Evolutionary conservation across 2,797 vertebrate genomes (phyloP).

Genomic region (Sebastes umbrosus): DNA sequence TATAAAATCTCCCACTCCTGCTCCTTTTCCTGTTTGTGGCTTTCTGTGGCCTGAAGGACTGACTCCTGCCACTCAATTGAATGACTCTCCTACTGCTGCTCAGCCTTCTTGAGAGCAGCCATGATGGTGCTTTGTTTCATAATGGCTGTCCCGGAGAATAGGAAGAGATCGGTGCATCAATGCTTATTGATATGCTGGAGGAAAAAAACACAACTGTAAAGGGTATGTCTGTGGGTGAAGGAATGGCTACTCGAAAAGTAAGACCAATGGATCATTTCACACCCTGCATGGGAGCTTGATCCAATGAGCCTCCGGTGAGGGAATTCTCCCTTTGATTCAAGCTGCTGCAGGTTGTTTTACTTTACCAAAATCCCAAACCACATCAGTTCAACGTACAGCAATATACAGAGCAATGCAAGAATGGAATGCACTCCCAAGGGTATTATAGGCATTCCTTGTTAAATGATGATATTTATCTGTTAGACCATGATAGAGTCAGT

Average conservation of each 20-base stretch:
- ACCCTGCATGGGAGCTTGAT: background rate
- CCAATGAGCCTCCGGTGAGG: background rate
- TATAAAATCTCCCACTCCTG: no score
- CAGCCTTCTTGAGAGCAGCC: background rate
- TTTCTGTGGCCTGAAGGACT: no score
- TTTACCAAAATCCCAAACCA: background rate
- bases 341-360: background rate
- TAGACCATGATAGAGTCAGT: no score
- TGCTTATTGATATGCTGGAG: no score
- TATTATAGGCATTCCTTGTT: no score
- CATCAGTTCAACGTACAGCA: background rate
- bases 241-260: background rate
- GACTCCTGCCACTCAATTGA: background rate
- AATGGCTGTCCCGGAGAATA: no score
- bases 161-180: no score
- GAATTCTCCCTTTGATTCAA: background rate
- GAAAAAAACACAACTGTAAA: no score
- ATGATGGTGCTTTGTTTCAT: no score
- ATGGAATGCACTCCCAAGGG: background rate
- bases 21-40: no score
- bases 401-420: background rate
- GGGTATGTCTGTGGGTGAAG: background rate
- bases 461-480: no score
- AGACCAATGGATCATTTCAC: background rate
- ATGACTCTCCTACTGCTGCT: background rate